phyloP scores from a whole-genome alignment of 37 sponge, comb jelly and placozoan genomes.

The Crambe crambe region DNA sequence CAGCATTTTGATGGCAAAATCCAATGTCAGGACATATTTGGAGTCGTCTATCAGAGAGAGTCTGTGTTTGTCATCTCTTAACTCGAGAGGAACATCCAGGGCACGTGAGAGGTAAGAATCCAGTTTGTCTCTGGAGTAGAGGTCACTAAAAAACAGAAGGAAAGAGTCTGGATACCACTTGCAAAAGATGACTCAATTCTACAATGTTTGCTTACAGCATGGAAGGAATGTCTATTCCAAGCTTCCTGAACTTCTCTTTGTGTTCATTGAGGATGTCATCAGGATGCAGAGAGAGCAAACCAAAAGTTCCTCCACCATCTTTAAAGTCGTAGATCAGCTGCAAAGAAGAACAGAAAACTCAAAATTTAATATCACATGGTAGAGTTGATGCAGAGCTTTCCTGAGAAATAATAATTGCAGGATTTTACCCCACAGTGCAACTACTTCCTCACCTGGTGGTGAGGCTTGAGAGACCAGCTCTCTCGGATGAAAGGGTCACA shows the following conservation, averaged over 20 bases:
- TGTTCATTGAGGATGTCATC: constrained; percentile 51
- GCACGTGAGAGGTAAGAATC: constrained; percentile 77
- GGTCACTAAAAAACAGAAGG: constrained; percentile 28
- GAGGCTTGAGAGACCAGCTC: constrained; percentile 69
- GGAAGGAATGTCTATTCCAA: constrained; percentile 58
- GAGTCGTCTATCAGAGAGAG: constrained; percentile 65
- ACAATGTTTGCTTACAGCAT: constrained; percentile 35
- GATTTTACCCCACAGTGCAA: background rate
- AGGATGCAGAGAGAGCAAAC: constrained; percentile 62
- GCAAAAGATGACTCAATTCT: constrained; percentile 34
- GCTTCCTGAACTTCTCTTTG: constrained; percentile 28
- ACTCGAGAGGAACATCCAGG: constrained; percentile 38
- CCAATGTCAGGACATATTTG: constrained; percentile 85
- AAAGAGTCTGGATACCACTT: background rate
- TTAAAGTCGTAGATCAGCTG: constrained; percentile 75
- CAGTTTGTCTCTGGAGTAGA: constrained; percentile 55
- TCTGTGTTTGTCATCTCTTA: too few species aligned
- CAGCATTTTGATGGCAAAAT: constrained; percentile 88
- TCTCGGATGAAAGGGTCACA: constrained; percentile 66
- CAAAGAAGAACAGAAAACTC: background rate
- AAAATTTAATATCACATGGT: background rate
- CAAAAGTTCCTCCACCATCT: constrained; percentile 56
- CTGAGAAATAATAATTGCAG: background rate
- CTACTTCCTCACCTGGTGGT: constrained; percentile 80
- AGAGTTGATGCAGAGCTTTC: background rate